Conservation (phyloP, 1,140 invertebrate species). For the Lithobius niger region DNA sequence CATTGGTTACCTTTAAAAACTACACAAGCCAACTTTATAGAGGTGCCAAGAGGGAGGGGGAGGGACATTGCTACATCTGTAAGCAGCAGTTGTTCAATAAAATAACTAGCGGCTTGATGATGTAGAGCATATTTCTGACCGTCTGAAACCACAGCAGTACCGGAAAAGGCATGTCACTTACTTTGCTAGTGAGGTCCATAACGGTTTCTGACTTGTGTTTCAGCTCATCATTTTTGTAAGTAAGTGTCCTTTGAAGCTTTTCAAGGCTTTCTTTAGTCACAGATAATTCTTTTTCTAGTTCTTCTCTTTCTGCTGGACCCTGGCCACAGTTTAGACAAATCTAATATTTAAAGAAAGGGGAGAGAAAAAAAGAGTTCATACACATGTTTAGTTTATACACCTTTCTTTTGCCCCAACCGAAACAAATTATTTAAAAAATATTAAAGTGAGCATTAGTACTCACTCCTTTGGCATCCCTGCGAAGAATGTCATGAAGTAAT, state of each 20-base stretch:
- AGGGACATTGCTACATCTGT: no score
- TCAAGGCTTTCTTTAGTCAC: constrained; percentile 44
- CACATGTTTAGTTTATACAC: no score
- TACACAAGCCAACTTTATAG: neutral
- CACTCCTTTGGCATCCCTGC: constrained; percentile 13
- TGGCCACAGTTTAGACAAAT: constrained; percentile 9
- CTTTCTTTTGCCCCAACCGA: constrained; percentile 34
- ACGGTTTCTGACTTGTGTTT: constrained; percentile 63
- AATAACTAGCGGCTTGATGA: no score
- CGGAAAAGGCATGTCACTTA: constrained; percentile 30
- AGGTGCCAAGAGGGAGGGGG: no score
- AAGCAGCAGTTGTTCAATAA: no score
- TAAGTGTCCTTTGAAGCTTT: constrained; percentile 51
- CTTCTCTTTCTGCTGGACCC: constrained; percentile 25
- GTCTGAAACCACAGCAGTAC: no score
- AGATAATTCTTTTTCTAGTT: constrained; percentile 35
- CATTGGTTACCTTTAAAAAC: no score
- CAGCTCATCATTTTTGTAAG: constrained; percentile 60
- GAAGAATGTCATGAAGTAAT: constrained; percentile 25
- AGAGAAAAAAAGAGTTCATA: no score
- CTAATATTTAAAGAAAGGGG: no score
- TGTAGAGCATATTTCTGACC: no score
- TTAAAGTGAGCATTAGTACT: neutral
- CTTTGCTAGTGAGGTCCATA: constrained; percentile 62
- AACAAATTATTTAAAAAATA: no score